Conservation (phyloP, 2,113 vertebrate species). For the Sapajus apella region DNA sequence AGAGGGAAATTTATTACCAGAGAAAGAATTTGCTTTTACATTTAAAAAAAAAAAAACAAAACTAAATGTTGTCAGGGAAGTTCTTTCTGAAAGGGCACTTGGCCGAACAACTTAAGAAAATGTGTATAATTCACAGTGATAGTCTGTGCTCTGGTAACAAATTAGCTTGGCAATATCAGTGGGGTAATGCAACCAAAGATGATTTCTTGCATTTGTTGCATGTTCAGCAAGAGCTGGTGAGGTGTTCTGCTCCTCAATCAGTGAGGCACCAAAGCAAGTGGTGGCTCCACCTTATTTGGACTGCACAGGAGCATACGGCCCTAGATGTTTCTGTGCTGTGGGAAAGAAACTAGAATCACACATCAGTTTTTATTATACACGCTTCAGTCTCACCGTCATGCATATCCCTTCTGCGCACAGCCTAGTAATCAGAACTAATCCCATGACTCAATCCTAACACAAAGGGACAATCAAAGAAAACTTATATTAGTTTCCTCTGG, state of each 20-base stretch:
- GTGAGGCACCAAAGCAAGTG: neutral
- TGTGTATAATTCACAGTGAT: neutral
- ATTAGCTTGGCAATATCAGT: neutral
- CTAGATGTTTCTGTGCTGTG: neutral
- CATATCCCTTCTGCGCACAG: neutral
- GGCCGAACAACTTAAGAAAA: neutral
- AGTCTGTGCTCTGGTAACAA: neutral
- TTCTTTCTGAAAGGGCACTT: neutral
- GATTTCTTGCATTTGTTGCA: neutral
- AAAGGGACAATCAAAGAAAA: neutral
- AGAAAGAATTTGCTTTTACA: neutral
- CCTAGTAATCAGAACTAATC: neutral
- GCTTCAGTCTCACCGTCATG: neutral
- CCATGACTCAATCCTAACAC: neutral
- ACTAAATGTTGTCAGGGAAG: neutral
- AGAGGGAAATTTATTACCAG: neutral
- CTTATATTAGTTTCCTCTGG: neutral
- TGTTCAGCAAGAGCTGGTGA: neutral
- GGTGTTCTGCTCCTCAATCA: neutral
- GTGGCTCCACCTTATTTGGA: fast-evolving
- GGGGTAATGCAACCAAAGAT: neutral
- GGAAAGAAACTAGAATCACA: neutral
- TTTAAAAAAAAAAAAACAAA: neutral
- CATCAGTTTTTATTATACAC: neutral
- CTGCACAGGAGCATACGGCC: neutral